Conservation (phyloP, 2,888 invertebrate species). For the Lasioglossum calceatum region DNA sequence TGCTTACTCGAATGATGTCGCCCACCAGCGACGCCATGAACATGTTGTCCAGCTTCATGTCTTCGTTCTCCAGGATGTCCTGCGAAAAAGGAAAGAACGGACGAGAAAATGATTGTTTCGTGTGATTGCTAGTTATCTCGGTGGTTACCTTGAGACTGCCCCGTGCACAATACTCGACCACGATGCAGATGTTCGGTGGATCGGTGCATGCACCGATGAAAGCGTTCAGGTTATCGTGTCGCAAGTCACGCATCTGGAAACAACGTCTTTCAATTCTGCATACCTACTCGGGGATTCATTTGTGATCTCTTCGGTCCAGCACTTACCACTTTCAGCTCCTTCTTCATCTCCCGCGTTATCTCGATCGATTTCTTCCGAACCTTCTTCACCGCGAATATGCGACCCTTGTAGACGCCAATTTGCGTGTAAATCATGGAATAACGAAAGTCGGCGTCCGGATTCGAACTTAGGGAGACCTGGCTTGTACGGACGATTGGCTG, state of each 20-base stretch:
- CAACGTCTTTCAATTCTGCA: slow-evolving; percentile 41
- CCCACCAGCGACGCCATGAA: slow-evolving; percentile 97
- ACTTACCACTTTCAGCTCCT: slow-evolving; percentile 93
- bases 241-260: slow-evolving; percentile 93
- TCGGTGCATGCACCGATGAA: slow-evolving; percentile 97
- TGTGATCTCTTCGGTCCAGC: not conserved
- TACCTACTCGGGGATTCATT: not conserved
- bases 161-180: slow-evolving; percentile 95
- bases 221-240: slow-evolving; percentile 96
- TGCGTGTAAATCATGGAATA: slow-evolving; percentile 96
- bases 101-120: slow-evolving; percentile 12
- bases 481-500: slow-evolving; percentile 89
- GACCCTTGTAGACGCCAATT: slow-evolving; percentile 94
- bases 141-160: slow-evolving; percentile 93
- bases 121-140: slow-evolving; percentile 12
- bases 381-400: slow-evolving; percentile 94
- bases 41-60: slow-evolving; percentile 98
- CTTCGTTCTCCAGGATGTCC: slow-evolving; percentile 97
- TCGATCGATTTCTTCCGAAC: slow-evolving; percentile 94
- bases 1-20: slow-evolving; percentile 95
- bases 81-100: slow-evolving; percentile 76
- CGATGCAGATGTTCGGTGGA: slow-evolving; percentile 94
- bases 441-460: slow-evolving; percentile 95
- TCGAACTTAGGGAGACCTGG: slow-evolving; percentile 96
- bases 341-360: slow-evolving; percentile 95